These are phyloP conservation scores for Vipera latastei DNA, from an alignment of 2,797 vertebrate species.

Conservation along the genomic window DNA sequence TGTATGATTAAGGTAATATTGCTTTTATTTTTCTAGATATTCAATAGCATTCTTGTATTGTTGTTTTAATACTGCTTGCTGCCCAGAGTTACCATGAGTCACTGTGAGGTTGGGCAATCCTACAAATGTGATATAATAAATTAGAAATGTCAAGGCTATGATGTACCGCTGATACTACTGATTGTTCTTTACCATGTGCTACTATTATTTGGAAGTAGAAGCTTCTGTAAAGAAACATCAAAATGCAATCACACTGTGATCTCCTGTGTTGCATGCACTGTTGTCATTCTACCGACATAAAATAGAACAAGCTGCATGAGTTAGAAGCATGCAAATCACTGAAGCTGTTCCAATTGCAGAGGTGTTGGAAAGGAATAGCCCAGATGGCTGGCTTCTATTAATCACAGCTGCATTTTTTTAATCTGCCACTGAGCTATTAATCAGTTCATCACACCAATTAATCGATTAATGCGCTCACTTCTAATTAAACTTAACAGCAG, in stretches of 20 bases:
- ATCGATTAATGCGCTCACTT: constrained; percentile 28
- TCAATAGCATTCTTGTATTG: neutral
- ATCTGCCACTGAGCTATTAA: constrained; percentile 25
- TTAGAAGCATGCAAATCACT: neutral
- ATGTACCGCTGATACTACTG: neutral
- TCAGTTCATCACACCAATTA: constrained; percentile 39
- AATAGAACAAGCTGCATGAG: neutral
- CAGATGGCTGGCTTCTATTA: constrained; percentile 20
- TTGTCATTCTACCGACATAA: neutral
- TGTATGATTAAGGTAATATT: neutral
- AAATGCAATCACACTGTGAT: neutral
- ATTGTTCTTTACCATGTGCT: neutral
- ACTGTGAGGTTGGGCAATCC: neutral
- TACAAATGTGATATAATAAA: neutral
- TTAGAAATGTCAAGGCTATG: neutral
- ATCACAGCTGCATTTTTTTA: constrained; percentile 25
- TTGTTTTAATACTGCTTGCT: neutral
- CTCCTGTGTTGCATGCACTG: no score
- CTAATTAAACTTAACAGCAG: constrained; percentile 25
- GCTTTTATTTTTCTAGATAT: neutral
- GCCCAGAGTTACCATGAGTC: neutral
- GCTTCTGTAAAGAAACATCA: neutral
- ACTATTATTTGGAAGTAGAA: neutral
- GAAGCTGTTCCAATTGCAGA: neutral
- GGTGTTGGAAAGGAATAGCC: neutral